Conservation (phyloP, 2,888 invertebrate genomes). For the Scrobipalpa costella region DNA sequence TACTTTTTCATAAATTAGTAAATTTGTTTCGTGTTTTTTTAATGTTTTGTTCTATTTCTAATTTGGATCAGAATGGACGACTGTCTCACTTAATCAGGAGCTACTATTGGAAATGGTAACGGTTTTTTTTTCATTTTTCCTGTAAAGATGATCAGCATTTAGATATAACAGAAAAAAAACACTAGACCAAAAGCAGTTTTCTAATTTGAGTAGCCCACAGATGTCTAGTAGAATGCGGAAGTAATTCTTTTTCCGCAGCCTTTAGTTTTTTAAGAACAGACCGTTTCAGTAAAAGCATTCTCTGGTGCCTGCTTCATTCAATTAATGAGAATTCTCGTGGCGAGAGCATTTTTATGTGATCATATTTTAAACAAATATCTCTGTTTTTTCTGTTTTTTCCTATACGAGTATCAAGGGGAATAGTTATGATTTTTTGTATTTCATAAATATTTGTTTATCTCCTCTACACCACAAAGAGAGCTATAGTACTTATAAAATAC, state of each 20-base stretch:
- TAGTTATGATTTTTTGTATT: too few relatives aligned
- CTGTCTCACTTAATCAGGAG: too few relatives aligned
- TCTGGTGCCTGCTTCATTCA: neutral
- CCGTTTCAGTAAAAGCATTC: neutral
- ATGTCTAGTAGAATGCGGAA: neutral
- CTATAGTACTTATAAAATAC: too few relatives aligned
- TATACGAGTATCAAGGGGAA: too few relatives aligned
- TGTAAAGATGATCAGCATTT: too few relatives aligned
- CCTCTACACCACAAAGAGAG: too few relatives aligned
- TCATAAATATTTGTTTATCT: too few relatives aligned
- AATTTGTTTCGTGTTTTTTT: neutral
- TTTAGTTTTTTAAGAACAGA: neutral
- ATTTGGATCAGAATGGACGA: neutral
- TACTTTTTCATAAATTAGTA: constrained; percentile 9
- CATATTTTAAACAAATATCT: neutral
- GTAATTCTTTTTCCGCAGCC: neutral
- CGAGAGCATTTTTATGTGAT: neutral
- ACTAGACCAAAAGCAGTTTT: too few relatives aligned
- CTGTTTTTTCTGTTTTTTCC: too few relatives aligned
- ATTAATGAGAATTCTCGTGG: neutral
- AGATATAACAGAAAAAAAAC: too few relatives aligned
- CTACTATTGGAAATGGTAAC: too few relatives aligned
- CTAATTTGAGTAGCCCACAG: neutral
- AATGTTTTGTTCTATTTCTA: neutral
- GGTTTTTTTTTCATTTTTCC: too few relatives aligned